phyloP scores from a whole-genome alignment of 92 coral and sea anemone species.

The Heliopora coerulea region DNA sequence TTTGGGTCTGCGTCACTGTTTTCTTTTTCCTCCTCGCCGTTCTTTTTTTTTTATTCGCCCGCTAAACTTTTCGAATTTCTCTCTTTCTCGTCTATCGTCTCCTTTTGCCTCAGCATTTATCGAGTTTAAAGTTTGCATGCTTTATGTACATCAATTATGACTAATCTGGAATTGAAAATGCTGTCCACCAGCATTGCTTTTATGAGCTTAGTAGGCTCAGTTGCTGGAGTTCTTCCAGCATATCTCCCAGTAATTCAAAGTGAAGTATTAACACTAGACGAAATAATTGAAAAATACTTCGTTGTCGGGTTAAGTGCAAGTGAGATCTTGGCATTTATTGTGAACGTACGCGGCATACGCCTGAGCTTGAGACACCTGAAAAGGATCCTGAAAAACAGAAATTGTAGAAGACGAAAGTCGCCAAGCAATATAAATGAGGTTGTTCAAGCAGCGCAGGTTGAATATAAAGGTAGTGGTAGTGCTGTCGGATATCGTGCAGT shows the following conservation, averaged over 20 bases:
- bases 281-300: slow-evolving; percentile 26
- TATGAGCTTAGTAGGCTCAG: no score
- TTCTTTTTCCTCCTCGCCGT: no score
- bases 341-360: neutral
- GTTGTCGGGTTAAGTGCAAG: neutral
- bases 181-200: no score
- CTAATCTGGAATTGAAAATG: no score
- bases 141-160: no score
- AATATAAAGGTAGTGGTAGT: slow-evolving; percentile 35
- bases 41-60: no score
- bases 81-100: no score
- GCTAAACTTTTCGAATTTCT: no score
- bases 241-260: slow-evolving; percentile 1
- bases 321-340: neutral
- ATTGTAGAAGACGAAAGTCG: slow-evolving; percentile 20
- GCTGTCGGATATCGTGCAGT: slow-evolving; percentile 34
- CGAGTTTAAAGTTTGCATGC: no score
- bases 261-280: slow-evolving; percentile 24
- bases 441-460: slow-evolving; percentile 35
- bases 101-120: no score
- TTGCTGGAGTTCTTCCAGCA: neutral
- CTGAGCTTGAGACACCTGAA: neutral
- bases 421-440: slow-evolving; percentile 21
- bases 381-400: slow-evolving; percentile 27
- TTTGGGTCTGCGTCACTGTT: no score